Conservation (phyloP, 2,797 vertebrate genomes). For the Eidolon dupreanum region DNA sequence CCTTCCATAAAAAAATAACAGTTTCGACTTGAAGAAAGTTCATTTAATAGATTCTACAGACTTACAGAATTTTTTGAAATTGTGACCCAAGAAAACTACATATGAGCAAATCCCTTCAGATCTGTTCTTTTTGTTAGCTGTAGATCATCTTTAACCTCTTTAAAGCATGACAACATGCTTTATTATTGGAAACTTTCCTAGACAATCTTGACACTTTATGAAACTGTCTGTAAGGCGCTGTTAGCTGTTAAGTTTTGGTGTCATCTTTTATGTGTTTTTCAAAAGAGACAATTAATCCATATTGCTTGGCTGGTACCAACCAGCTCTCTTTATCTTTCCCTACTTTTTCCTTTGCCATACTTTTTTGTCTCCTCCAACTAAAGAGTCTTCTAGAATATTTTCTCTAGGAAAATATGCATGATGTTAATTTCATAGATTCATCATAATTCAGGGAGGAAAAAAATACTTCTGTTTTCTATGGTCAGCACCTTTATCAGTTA, state of each 20-base stretch:
- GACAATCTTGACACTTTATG: neutral
- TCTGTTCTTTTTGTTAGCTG: neutral
- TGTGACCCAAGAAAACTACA: neutral
- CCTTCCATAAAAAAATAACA: constrained; percentile 56
- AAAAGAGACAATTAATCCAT: neutral
- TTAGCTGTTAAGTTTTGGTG: neutral
- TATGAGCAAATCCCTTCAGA: neutral
- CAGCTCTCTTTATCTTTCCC: neutral
- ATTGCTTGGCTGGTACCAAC: neutral
- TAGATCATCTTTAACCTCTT: neutral
- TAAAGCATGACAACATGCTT: neutral
- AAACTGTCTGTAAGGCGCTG: neutral
- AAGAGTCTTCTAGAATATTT: neutral
- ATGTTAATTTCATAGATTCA: neutral
- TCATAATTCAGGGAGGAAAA: neutral
- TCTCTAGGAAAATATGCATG: neutral
- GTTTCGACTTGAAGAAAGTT: constrained; percentile 45
- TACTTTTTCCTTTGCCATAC: neutral
- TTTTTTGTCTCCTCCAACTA: neutral
- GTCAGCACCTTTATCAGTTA: neutral
- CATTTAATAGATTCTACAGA: constrained; percentile 47
- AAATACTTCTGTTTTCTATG: neutral
- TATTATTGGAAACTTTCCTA: neutral
- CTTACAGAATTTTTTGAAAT: constrained; percentile 53
- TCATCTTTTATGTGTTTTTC: neutral